These are phyloP conservation scores for Mermis nigrescens DNA, from an alignment of 2,888 invertebrate genomes.

Conservation along the genomic window DNA sequence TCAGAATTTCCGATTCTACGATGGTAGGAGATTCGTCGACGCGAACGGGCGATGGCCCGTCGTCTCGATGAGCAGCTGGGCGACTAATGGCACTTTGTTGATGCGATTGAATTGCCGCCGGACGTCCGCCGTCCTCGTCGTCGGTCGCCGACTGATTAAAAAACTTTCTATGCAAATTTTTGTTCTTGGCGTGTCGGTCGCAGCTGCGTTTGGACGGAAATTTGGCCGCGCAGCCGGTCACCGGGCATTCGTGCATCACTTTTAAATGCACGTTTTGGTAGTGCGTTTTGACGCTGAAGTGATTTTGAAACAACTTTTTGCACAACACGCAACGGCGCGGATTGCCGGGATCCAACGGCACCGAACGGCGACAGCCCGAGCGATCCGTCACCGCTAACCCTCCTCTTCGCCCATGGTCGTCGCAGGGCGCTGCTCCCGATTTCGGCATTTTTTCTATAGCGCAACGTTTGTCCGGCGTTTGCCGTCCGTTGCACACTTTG, in stretches of 20 bases:
- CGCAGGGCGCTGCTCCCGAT: neutral
- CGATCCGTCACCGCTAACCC: too few species aligned
- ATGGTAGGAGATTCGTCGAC: too few species aligned
- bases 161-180: constrained; percentile 76
- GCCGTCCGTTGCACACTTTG: neutral
- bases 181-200: constrained; percentile 74
- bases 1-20: too few species aligned
- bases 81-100: too few species aligned
- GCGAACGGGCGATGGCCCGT: too few species aligned
- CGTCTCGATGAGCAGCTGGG: too few species aligned
- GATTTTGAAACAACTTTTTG: constrained; percentile 75
- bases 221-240: constrained; percentile 68
- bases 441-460: neutral
- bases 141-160: too few species aligned
- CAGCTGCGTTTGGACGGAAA: constrained; percentile 79
- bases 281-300: constrained; percentile 62
- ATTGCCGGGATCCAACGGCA: constrained; percentile 75
- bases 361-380: constrained; percentile 25
- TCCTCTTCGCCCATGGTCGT: too few species aligned
- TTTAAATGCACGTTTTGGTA: constrained; percentile 87
- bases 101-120: too few species aligned
- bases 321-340: constrained; percentile 75
- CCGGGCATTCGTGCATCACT: constrained; percentile 78
- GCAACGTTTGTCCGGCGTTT: neutral
- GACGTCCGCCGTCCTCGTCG: too few species aligned